phyloP scores from a whole-genome alignment of 2,113 vertebrate genomes.

The Alces alces region DNA sequence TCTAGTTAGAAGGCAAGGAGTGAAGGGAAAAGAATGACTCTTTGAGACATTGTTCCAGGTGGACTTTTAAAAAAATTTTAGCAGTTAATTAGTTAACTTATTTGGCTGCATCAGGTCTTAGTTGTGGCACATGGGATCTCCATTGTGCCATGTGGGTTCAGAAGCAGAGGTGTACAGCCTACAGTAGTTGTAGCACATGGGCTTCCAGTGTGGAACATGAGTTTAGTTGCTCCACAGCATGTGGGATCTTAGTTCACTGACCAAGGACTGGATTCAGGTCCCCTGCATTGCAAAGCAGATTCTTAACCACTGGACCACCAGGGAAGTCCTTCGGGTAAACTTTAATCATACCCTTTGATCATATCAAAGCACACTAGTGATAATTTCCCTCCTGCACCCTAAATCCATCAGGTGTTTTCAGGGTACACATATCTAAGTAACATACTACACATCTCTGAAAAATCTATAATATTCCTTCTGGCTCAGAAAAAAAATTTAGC shows the following conservation, averaged over 20 bases:
- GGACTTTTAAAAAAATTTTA: neutral
- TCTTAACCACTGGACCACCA: neutral
- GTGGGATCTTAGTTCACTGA: neutral
- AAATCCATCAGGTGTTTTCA: neutral
- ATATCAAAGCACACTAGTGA: neutral
- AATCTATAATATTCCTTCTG: neutral
- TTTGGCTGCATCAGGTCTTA: neutral
- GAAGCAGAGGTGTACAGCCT: neutral
- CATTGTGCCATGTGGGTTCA: neutral
- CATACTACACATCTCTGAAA: neutral
- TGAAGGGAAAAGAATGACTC: neutral
- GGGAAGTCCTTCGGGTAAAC: neutral
- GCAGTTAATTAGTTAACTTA: neutral
- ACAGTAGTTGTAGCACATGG: neutral
- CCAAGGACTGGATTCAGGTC: neutral
- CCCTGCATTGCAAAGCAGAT: neutral
- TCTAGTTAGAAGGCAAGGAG: neutral
- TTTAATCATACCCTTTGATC: slow-evolving; percentile 8
- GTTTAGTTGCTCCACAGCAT: neutral
- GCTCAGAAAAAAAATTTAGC: neutral
- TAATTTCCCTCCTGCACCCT: neutral
- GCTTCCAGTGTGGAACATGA: neutral
- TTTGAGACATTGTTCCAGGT: neutral
- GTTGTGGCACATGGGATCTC: too few relatives aligned
- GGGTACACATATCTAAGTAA: neutral